Conservation (phyloP, 1,140 invertebrate genomes). For the Lordiphosa mommai region DNA sequence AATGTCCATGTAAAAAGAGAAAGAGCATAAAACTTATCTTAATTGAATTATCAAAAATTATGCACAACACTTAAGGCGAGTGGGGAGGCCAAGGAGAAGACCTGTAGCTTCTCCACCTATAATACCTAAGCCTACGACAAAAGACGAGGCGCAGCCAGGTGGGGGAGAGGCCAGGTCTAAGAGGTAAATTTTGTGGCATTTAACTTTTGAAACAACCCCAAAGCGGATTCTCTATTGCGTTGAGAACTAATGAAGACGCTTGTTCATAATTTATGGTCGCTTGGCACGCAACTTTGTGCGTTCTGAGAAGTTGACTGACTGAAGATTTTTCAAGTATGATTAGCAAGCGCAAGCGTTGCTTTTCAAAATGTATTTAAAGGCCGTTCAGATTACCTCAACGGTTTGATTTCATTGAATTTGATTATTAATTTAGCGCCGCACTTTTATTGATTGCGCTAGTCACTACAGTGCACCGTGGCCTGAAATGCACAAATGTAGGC, state of each 20-base stretch:
- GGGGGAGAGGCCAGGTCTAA: neutral
- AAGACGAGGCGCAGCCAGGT: slow-evolving; percentile 1
- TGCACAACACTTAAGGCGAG: slow-evolving; percentile 44
- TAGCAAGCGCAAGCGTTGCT: too few species aligned
- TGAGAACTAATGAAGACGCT: slow-evolving; percentile 61
- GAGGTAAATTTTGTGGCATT: slow-evolving; percentile 42
- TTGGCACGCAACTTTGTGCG: slow-evolving; percentile 52
- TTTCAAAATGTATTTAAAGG: too few species aligned
- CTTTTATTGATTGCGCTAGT: too few species aligned
- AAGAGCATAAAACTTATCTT: slow-evolving; percentile 49
- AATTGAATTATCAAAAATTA: slow-evolving; percentile 66
- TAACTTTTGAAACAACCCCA: slow-evolving; percentile 39
- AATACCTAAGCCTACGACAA: slow-evolving; percentile 12
- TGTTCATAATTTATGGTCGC: slow-evolving; percentile 51
- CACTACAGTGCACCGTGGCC: too few species aligned
- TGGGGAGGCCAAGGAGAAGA: slow-evolving; percentile 6
- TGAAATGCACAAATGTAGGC: too few species aligned
- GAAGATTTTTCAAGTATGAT: too few species aligned
- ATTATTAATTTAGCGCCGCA: too few species aligned
- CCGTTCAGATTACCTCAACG: too few species aligned
- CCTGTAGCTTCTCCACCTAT: slow-evolving; percentile 33
- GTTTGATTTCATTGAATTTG: too few species aligned
- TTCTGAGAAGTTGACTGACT: slow-evolving; percentile 17
- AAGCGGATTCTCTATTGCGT: slow-evolving; percentile 27
- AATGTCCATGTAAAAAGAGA: slow-evolving; percentile 26